Evolutionary conservation across 1,140 invertebrate genomes (phyloP).

Genomic region (Macrocentrus cingulum): DNA sequence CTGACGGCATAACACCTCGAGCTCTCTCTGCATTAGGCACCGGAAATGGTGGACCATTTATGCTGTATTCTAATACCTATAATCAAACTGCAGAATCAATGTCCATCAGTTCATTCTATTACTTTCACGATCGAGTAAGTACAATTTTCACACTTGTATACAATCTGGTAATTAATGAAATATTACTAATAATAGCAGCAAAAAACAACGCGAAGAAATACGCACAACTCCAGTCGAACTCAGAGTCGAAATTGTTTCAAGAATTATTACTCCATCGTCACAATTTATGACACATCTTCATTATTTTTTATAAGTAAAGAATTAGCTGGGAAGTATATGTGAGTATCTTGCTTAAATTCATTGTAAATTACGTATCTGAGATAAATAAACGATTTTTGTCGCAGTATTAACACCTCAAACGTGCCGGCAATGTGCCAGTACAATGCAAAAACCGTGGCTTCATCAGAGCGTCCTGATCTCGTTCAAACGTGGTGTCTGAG

Average conservation of each 20-base stretch:
- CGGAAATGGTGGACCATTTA: conserved; percentile 51
- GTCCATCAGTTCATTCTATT: conserved; percentile 76
- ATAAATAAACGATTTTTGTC: no score
- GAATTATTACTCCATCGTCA: conserved; percentile 65
- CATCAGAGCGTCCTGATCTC: conserved; percentile 76
- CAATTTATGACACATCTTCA: conserved; percentile 78
- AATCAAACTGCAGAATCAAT: conserved; percentile 60
- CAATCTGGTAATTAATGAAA: conserved; percentile 16
- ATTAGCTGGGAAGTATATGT: conserved; percentile 82
- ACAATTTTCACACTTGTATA: conserved; percentile 10
- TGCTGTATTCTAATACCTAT: conserved; percentile 59
- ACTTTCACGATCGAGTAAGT: conserved; percentile 77
- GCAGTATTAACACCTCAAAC: conserved; percentile 63
- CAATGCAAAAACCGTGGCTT: conserved; percentile 76
- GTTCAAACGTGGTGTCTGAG: conserved; percentile 84
- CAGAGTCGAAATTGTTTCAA: conserved; percentile 49
- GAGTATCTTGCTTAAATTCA: conserved; percentile 52
- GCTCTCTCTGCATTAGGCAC: conserved; percentile 75
- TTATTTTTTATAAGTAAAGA: conserved; percentile 78
- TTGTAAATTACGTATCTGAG: no score
- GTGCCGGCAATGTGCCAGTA: conserved; percentile 73
- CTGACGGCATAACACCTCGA: conserved; percentile 73
- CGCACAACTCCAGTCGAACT: conserved; percentile 38
- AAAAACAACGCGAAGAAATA: conserved; percentile 60
- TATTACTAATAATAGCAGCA: conserved; percentile 37